Evolutionary conservation across 2,113 vertebrate genomes (phyloP), one percentile per base, ranked within the genome.

Genomic region (Tautogolabrus adspersus): DNA sequence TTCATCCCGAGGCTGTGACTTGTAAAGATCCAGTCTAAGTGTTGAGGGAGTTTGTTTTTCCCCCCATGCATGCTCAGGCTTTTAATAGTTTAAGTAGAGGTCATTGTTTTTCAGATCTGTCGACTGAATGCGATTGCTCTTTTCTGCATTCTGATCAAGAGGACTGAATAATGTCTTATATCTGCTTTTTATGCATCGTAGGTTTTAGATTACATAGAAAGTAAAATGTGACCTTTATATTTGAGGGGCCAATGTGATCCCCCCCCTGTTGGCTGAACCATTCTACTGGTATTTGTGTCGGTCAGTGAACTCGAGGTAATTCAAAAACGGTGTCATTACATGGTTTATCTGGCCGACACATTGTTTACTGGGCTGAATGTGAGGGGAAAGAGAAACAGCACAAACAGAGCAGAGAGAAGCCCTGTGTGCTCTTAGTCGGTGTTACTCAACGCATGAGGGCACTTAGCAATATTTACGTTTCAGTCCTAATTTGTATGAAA

Each of bases 341-440:
- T 47, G 11, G n/a, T 65, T 63, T 69, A 38, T 66, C 23, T 72
- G 51, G 46, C 44, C 59, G 72, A 60, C 19, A 46, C 59, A 11
- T 9, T 75, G 66, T 70, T 81, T 59, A 56, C 56, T 26, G 10
- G 26, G 40, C n/a, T 64, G 59, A 52, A 10, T 65, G 46, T 55
- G 68, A 49, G 59, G 70, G 60, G 59, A 37, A 23, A 65, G 54
- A 37, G 26, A 38, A 34, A 6, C 34, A 18, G 62, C 40, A 49
- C 49, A n/a, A 68, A 49, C 38, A 19, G 56, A 68, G 37, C 65
- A 62, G 37, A 68, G 26, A 58, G 26, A 15, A 40, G 11, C 15
- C n/a, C 55, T 5, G 22, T 37, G 37, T 56, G 73, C 40, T 42
- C 11, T 11, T 10, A 9, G 9, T 42, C 40, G 15, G 10, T 22